These are phyloP conservation scores for Serilophus lunatus DNA, from an alignment of 2,113 vertebrate species.

Conservation along the genomic window DNA sequence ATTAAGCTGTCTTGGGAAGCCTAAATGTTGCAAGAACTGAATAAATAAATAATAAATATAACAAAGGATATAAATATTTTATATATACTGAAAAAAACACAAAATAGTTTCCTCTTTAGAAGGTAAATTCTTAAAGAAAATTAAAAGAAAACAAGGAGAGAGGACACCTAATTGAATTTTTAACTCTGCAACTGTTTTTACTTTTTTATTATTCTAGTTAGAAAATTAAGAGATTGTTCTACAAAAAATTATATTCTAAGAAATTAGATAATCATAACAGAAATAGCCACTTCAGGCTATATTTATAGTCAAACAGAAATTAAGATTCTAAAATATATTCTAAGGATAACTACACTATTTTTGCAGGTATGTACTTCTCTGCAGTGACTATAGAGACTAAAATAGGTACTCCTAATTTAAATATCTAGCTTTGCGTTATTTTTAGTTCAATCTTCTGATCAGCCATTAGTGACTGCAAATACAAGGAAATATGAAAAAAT, in stretches of 20 bases:
- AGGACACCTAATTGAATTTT: neutral
- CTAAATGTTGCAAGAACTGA: neutral
- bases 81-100: neutral
- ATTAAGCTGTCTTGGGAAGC: neutral
- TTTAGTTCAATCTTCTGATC: neutral
- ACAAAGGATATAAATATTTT: neutral
- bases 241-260: neutral
- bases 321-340: neutral
- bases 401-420: neutral
- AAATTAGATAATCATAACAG: neutral
- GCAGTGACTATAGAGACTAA: neutral
- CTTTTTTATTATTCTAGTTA: neutral
- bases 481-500: neutral
- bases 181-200: neutral
- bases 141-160: neutral
- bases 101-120: neutral
- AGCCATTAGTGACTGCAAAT: neutral
- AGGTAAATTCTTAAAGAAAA: neutral
- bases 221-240: neutral
- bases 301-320: neutral
- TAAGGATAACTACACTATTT: neutral
- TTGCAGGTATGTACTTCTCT: neutral
- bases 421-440: neutral
- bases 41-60: neutral
- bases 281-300: neutral